phyloP scores from a whole-genome alignment of 2,113 vertebrate genomes.

The Prolemur simus region DNA sequence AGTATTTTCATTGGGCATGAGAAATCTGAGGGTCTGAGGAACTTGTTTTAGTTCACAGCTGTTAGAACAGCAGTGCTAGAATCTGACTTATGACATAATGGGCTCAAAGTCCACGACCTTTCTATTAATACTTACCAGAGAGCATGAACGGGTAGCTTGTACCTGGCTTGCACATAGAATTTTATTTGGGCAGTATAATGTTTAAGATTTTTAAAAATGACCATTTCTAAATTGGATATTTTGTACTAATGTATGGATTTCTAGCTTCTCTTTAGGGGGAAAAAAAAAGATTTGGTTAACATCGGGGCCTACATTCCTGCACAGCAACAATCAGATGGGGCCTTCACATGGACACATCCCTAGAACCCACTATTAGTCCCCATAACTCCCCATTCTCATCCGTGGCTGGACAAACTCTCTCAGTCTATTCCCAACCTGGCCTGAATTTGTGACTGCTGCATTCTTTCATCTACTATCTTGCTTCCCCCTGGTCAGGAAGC shows the following conservation, averaged over 20 bases:
- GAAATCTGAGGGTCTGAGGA: not conserved
- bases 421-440: not conserved
- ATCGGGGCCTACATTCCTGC: not conserved
- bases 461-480: not conserved
- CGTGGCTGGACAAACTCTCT: not conserved
- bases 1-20: not conserved
- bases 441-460: not conserved
- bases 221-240: not conserved
- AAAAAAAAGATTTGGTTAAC: not conserved
- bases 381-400: not conserved
- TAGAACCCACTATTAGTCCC: not conserved
- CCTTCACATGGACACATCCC: not conserved
- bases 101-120: not conserved
- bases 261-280: not conserved
- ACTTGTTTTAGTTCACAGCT: not conserved
- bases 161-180: not conserved
- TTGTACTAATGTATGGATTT: conserved; percentile 1
- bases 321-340: not conserved
- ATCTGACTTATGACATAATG: not conserved
- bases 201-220: not conserved
- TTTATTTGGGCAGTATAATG: not conserved
- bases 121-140: not conserved
- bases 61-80: not conserved
- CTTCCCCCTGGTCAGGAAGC: not conserved
- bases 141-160: not conserved